phyloP scores from a whole-genome alignment of 1,140 invertebrate species.

The Drosophila santomea region DNA sequence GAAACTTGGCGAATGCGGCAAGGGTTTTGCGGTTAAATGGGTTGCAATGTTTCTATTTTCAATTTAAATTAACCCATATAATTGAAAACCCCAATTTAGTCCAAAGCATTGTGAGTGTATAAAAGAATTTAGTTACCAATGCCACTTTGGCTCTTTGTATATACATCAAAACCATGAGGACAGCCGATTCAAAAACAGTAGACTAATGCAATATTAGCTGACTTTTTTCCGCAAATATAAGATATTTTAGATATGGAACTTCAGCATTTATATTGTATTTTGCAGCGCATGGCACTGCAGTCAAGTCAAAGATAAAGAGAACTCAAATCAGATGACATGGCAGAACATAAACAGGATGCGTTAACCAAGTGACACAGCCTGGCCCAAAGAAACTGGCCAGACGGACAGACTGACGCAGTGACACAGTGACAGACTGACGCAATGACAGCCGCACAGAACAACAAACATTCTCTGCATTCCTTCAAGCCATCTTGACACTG shows the following conservation, averaged over 20 bases:
- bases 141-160: background rate
- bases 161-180: no score
- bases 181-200: background rate
- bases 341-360: slow-evolving; percentile 26
- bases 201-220: background rate
- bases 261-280: background rate
- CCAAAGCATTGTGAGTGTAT: background rate
- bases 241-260: background rate
- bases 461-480: slow-evolving; percentile 40
- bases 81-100: slow-evolving; percentile 15
- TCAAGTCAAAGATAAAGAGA: slow-evolving; percentile 30
- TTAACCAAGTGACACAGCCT: slow-evolving; percentile 10
- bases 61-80: slow-evolving; percentile 25
- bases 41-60: slow-evolving; percentile 10
- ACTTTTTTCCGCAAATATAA: background rate
- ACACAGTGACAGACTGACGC: slow-evolving; percentile 21
- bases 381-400: slow-evolving; percentile 17
- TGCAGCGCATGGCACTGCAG: background rate
- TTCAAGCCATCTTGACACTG: slow-evolving; percentile 42
- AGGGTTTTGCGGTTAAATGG: slow-evolving; percentile 21
- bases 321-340: slow-evolving; percentile 37
- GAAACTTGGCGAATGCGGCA: slow-evolving; percentile 26
- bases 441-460: slow-evolving; percentile 34
- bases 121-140: background rate
- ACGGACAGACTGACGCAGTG: slow-evolving; percentile 2